Evolutionary conservation across 2,888 invertebrate species (phyloP).

Genomic region (Tryphoninae sp.): DNA sequence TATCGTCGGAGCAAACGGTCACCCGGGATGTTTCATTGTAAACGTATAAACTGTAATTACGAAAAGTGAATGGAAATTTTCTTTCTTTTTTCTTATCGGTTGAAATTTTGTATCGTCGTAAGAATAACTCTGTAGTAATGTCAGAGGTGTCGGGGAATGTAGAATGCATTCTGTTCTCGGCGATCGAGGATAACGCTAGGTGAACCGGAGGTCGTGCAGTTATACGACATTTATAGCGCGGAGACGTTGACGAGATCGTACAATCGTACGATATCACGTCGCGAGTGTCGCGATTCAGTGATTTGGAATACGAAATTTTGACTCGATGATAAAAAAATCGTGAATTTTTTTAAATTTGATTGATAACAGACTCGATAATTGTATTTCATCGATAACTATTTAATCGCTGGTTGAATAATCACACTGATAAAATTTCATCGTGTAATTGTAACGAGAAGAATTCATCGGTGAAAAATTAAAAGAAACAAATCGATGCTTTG

Average conservation of each 20-base stretch:
- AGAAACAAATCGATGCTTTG: too few species aligned
- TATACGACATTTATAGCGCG: background rate
- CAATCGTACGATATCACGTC: background rate
- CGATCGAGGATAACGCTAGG: constrained; percentile 4
- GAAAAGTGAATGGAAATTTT: background rate
- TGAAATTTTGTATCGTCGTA: background rate
- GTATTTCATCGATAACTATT: too few species aligned
- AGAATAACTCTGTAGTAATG: constrained; percentile 7
- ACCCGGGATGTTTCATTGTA: background rate
- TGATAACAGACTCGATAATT: too few species aligned
- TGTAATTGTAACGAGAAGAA: too few species aligned
- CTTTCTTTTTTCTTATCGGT: background rate
- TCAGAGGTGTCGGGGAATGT: constrained; percentile 10
- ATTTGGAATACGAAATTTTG: constrained; percentile 3
- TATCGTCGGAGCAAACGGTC: background rate
- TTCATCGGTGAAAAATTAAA: too few species aligned
- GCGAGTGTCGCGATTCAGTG: background rate
- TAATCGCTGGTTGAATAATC: too few species aligned
- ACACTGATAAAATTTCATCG: too few species aligned
- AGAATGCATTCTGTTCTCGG: constrained; percentile 6
- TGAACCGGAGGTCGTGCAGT: constrained; percentile 8
- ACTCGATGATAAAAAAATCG: too few species aligned
- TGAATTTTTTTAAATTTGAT: too few species aligned
- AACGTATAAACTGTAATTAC: background rate
- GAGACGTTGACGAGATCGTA: background rate